phyloP scores from a whole-genome alignment of 2,113 vertebrate species.

The Tringa solitaria region DNA sequence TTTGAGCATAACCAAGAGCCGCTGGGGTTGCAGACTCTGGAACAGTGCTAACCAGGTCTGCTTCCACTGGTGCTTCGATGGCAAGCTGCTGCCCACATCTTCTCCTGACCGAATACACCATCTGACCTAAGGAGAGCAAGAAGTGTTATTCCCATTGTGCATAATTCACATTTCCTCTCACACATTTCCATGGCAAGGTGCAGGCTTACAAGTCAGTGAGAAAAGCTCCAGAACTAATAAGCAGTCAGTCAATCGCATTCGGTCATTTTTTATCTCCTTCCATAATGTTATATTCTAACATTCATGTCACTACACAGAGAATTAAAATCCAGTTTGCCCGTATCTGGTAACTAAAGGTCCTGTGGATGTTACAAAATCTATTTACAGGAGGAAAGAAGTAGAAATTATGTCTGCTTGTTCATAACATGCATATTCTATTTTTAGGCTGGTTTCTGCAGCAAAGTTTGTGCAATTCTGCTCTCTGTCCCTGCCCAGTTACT shows the following conservation, averaged over 20 bases:
- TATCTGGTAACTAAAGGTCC: background rate
- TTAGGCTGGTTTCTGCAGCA: background rate
- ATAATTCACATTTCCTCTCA: background rate
- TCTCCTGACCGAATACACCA: conserved; percentile 95
- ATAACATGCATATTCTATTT: background rate
- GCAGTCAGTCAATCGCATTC: background rate
- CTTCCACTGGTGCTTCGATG: conserved; percentile 91
- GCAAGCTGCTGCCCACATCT: conserved; percentile 94
- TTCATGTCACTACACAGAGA: background rate
- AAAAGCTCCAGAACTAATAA: background rate
- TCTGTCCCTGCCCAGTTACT: background rate
- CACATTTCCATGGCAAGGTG: background rate
- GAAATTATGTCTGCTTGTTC: background rate
- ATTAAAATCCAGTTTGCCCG: background rate
- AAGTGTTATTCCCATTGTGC: background rate
- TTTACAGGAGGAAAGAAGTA: background rate
- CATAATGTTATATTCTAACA: background rate
- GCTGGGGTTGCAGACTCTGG: conserved; percentile 97
- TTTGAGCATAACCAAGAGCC: conserved; percentile 91
- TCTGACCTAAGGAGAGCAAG: conserved; percentile 83
- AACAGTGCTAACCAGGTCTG: conserved; percentile 96
- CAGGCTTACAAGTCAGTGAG: background rate
- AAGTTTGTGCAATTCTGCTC: background rate
- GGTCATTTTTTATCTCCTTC: background rate
- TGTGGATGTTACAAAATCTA: background rate